Base-by-base conservation (phyloP, 2,888 invertebrate species). In the Melanotus villosus region DNA sequence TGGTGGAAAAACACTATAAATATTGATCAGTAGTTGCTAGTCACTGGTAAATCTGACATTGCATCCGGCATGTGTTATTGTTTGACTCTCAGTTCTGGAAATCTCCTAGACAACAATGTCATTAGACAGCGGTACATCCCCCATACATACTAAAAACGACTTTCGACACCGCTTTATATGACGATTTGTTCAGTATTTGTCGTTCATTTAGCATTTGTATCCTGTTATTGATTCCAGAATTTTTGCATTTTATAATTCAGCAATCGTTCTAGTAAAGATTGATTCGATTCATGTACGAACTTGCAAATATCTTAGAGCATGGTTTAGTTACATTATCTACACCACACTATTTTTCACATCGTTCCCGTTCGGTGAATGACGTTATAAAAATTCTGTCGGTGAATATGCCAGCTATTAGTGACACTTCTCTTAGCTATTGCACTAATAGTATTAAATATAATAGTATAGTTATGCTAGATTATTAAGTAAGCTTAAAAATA, bases 21-120 rank as follows among this genome's bases (percentile, higher is more conserved):
- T 43, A 18, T 16, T 59, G 43, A 59, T 59, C 59, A 32, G 38
- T 59, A 59, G 45, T 12, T 30, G 14, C 43, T 23, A 38, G 21
- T 38, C 57, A 57, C n/a, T 57, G 18, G 57, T 38, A 38, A 57
- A 36, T 36, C 21, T 38, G n/a, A 32, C 5, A 10, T 54, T 23
- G 14, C 54, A 54, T 32, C 23, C 34, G 32, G 16, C 54, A 54
- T 54, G 54, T 54, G 54, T 32, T 54, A 10, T 32, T 30, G 54
- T 54, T 54, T 52, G 30, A 26, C 14, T 0, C 10, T 7, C 34
- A 32, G 10, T 54, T 54, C 14, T 9, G 21, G 21, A 23, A 26
- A 12, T 47, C 18, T 41, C 41, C 41, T 3, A 38, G 38, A 38
- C 38, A 38, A 38, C 38, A n/a, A 38, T 14, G 41, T 41, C 14